These are phyloP conservation scores for Strigops habroptila DNA, from an alignment of 2,113 vertebrate species.

Conservation along the genomic window DNA sequence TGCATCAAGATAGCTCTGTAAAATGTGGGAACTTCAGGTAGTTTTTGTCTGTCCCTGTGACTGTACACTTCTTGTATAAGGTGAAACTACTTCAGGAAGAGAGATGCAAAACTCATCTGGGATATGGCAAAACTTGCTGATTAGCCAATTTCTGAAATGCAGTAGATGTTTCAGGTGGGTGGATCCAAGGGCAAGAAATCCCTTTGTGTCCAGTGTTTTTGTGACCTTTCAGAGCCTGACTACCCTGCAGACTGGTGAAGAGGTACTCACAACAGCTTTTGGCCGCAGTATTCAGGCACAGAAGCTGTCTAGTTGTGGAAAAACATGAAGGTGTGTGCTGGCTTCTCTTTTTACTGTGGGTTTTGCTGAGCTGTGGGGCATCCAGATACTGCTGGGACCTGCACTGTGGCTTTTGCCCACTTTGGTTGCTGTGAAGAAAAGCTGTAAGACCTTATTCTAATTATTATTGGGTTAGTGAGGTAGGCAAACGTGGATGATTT, in stretches of 20 bases:
- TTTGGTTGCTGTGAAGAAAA: neutral
- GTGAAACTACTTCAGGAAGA: neutral
- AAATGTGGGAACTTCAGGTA: neutral
- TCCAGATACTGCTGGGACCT: neutral
- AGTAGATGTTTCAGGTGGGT: neutral
- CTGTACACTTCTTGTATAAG: neutral
- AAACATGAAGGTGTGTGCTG: neutral
- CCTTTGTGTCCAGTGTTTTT: neutral
- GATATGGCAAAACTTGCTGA: neutral
- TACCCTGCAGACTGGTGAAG: neutral
- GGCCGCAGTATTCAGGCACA: neutral
- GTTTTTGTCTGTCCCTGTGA: neutral
- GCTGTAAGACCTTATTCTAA: neutral
- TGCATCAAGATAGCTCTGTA: neutral
- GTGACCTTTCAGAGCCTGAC: neutral
- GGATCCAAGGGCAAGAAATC: neutral
- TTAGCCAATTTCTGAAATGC: neutral
- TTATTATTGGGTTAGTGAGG: neutral
- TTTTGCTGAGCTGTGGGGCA: neutral
- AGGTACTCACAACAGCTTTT: neutral
- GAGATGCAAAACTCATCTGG: neutral
- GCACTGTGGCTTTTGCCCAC: neutral
- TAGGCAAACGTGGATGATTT: neutral
- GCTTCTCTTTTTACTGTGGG: neutral
- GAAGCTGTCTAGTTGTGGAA: neutral